phyloP scores from a whole-genome alignment of 2,888 invertebrate species.

The Drosophila mercatorum region DNA sequence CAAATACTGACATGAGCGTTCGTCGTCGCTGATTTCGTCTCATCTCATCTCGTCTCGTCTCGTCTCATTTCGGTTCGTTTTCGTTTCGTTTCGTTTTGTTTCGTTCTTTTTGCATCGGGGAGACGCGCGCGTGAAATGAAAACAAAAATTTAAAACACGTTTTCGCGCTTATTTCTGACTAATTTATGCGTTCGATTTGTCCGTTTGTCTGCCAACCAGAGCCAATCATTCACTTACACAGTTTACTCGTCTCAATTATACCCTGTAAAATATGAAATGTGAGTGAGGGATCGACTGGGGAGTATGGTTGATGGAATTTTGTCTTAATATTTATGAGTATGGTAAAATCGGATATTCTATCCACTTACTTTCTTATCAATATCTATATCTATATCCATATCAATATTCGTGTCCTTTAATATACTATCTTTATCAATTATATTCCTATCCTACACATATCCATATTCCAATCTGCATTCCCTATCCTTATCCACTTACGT shows the following conservation, averaged over 20 bases:
- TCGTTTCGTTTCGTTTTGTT: conserved; percentile 4
- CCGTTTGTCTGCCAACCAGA: conserved; percentile 46
- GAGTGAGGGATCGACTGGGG: not conserved
- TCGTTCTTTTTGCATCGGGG: conserved; percentile 36
- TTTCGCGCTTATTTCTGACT: conserved; percentile 80
- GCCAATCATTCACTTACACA: conserved; percentile 46
- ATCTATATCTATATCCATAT: not conserved
- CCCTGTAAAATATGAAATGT: conserved; percentile 30
- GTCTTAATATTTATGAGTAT: too few species aligned
- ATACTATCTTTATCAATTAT: too few species aligned
- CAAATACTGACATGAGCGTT: conserved; percentile 81
- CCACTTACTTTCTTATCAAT: too few species aligned
- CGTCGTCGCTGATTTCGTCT: conserved; percentile 63
- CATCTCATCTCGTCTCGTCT: conserved; percentile 30
- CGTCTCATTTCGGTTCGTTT: conserved; percentile 1
- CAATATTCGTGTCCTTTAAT: too few species aligned
- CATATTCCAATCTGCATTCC: not conserved
- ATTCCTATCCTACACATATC: too few species aligned
- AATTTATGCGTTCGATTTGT: conserved; percentile 78
- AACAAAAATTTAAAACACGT: conserved; percentile 80
- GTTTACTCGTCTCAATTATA: conserved; percentile 54
- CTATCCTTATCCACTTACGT: not conserved
- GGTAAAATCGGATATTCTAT: too few species aligned
- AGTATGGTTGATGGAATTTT: not conserved
- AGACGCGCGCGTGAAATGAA: conserved; percentile 66